Percentiles rank a stretch among this genome's conserved stretches.
These are phyloP conservation scores for Phrynocephalus vlangalii DNA, from an alignment of 2,797 vertebrate species.

Conservation along the genomic window DNA sequence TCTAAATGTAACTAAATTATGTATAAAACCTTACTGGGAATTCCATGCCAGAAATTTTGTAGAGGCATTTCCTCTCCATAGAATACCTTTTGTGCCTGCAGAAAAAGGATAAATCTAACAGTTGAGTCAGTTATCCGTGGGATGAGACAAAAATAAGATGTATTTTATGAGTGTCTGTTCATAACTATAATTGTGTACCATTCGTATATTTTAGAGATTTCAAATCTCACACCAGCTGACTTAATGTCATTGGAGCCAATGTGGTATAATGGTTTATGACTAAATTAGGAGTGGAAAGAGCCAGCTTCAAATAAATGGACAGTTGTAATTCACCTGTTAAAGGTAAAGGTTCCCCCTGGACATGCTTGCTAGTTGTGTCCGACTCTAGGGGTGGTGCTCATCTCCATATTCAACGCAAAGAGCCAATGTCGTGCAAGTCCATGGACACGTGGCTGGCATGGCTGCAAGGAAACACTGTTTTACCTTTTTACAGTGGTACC, in stretches of 20 bases:
- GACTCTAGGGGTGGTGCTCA: no score
- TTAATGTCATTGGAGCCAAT: background rate
- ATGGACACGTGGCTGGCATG: no score
- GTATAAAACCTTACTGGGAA: conserved; percentile 7
- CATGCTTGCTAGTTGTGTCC: no score
- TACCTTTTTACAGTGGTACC: no score
- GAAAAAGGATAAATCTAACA: conserved; percentile 33
- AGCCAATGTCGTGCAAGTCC: no score
- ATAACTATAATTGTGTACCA: conserved; percentile 18
- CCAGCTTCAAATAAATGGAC: background rate
- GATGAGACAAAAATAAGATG: background rate
- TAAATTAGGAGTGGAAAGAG: background rate
- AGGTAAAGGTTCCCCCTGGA: no score
- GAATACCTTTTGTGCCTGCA: conserved; percentile 9
- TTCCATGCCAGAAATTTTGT: conserved; percentile 24
- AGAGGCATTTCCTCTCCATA: conserved; percentile 23
- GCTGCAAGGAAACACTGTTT: no score
- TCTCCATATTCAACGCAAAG: no score
- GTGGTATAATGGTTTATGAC: background rate
- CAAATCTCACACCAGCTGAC: background rate
- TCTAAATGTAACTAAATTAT: conserved; percentile 30
- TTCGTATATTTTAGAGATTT: conserved; percentile 27
- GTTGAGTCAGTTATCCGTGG: conserved; percentile 25
- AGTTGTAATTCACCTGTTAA: background rate
- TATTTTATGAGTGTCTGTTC: conserved; percentile 25